Base-by-base conservation (phyloP, 2,113 vertebrate species). In the Morphnarchus princeps region DNA sequence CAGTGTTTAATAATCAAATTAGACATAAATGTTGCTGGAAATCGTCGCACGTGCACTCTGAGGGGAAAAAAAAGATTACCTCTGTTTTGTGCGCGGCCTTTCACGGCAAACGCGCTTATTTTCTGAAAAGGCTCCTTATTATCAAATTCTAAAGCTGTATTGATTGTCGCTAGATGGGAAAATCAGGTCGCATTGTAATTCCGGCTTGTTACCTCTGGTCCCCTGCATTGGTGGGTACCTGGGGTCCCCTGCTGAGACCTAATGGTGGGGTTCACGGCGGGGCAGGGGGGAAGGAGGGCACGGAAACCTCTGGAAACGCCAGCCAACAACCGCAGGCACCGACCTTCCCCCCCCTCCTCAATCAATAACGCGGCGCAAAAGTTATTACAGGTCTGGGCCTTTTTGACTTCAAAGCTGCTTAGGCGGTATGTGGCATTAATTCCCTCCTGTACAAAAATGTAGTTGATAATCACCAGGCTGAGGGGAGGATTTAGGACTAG, bases 321-420 rank as follows among this genome's bases (percentile, higher is more conserved):
- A 1, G 83, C 15, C 77, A 1, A 82, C 15, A 70, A 91, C 90
- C 11, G 5, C 29, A 17, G 76, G 87, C 92, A 94, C 95, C 80
- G 90, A 24, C 1, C 4, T 96, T 22, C 47, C 52, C 22, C 20
- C 77, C 88, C 79, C 87, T 50, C 93, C 32, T 3, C 89, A 98
- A 97, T 98, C 98, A 96, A 98, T 97, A 96, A 76, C 78, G 0
- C 28, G 5, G 77, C 90, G 94, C 96, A 97, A 96, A 98, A 98
- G 97, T 98, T 98, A 98, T 98, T 98, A 98, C 97, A 97, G 96
- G 97, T 95, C 98, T 96, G 95, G 97, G 95, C 92, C 89, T 95
- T 98, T 97, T 97, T 95, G 97, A 97, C 97, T 97, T 98, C 97
- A 99, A 99, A 99, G 98, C 99, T 96, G 98, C 98, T 99, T 99